Conservation (phyloP, 2,113 vertebrate genomes). For the Semnornis frantzii region DNA sequence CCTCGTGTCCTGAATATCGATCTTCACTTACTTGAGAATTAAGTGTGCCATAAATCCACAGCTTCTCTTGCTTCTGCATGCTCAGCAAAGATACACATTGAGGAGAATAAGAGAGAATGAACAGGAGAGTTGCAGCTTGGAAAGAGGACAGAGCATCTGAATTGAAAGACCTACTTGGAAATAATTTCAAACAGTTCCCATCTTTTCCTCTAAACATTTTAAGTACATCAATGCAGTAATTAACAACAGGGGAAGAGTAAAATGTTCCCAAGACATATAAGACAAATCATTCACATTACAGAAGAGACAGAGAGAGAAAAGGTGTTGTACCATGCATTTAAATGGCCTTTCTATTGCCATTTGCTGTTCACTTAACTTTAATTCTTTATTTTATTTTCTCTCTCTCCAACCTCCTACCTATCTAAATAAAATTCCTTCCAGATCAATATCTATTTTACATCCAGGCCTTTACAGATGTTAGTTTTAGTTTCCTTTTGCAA, state of each 20-base stretch:
- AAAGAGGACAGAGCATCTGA: neutral
- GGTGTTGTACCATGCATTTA: neutral
- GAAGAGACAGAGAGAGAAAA: slow-evolving; percentile 38
- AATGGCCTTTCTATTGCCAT: neutral
- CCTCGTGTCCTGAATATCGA: slow-evolving; percentile 71
- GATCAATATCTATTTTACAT: neutral
- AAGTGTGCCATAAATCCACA: slow-evolving; percentile 71
- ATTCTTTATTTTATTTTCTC: neutral
- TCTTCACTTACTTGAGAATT: slow-evolving; percentile 58
- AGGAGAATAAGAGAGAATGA: neutral
- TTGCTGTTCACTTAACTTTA: neutral
- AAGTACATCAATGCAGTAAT: slow-evolving; percentile 59
- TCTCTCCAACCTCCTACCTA: neutral
- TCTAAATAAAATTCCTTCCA: neutral
- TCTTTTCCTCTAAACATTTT: neutral
- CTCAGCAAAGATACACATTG: slow-evolving; percentile 25
- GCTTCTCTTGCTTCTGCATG: slow-evolving; percentile 38
- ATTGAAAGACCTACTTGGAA: neutral
- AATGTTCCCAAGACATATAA: neutral
- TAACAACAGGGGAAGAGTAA: slow-evolving; percentile 16
- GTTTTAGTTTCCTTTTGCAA: neutral
- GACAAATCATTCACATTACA: slow-evolving; percentile 10
- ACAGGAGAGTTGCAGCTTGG: neutral
- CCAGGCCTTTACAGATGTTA: neutral
- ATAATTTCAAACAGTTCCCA: slow-evolving; percentile 9